Evolutionary conservation across 1,140 invertebrate species (phyloP), one percentile per base, ranked within the genome.

Genomic region (Drosophila insularis): DNA sequence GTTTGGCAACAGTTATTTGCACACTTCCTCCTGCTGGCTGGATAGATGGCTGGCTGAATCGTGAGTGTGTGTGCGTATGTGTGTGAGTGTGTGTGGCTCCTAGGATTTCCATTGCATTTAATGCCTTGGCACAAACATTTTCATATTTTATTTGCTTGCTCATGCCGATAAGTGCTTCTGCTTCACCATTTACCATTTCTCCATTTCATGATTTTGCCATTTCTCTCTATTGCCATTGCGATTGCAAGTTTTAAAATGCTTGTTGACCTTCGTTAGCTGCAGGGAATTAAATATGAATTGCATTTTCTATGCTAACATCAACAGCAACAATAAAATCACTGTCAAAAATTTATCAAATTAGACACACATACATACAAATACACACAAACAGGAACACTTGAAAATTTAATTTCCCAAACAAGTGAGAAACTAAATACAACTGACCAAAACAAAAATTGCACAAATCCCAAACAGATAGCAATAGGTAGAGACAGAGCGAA

Each of bases 1-100:
- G 73, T 89, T 89, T 89, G 85, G 84, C 80, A 89, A 89, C 84
- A 84, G 84, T 84, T 89, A 89, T 89, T 89, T 89, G 84, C 84
- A 80, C 77, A 80, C 77, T 89, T 84, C 58, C 84, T 68, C 71
- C 21, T 43, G 35, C 6, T 35, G 55, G 27, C 31, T 58, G 55
- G 31, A 17, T n/a, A 2, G 37, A 21, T 43, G 19, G 10, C 39
- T 61, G 19, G 5, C 37, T 39, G 31, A 8, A 14, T 2, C 2
- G 19, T 13, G 27, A 54, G 19, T 17, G 32, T 23, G 1, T 46
- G 19, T 5, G n/a, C 4, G 4, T 43, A 27, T 46, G 55, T 55
- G 66, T 62, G 10, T 66, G 35, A 61, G 46, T 21, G 32, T 54
- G 63, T 35, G 27, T 56, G 32, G 54, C n/a, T 39, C 55, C 54